Conservation (phyloP, 2,113 vertebrate species). For the Daubentonia madagascariensis region DNA sequence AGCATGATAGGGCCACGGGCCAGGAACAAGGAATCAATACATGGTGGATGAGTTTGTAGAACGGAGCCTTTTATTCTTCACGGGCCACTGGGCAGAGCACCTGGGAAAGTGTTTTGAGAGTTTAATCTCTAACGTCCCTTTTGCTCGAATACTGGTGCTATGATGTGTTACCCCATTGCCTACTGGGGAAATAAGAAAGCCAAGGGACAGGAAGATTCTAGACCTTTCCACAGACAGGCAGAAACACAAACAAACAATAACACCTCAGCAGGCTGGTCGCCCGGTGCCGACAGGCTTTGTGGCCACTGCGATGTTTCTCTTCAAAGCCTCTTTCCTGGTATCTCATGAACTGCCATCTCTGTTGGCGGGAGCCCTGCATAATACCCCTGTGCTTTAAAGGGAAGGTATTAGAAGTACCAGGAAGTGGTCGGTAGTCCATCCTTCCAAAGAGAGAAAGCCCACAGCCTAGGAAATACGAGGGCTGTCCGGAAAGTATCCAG, state of each 20-base stretch:
- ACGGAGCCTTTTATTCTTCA: neutral
- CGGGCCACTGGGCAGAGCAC: no score
- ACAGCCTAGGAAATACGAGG: neutral
- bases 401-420: neutral
- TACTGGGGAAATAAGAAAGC: neutral
- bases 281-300: neutral
- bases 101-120: neutral
- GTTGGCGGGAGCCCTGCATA: neutral
- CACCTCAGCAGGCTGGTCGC: neutral
- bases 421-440: neutral
- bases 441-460: neutral
- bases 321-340: neutral
- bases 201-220: neutral
- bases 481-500: no score
- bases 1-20: no score
- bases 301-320: neutral
- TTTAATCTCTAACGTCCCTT: neutral
- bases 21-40: neutral
- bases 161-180: neutral
- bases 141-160: neutral
- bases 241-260: neutral
- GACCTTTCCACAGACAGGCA: neutral
- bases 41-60: neutral
- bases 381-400: neutral
- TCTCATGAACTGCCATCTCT: neutral